Conservation (phyloP, 2,888 invertebrate species). For the Euspilapteryx auroguttella region DNA sequence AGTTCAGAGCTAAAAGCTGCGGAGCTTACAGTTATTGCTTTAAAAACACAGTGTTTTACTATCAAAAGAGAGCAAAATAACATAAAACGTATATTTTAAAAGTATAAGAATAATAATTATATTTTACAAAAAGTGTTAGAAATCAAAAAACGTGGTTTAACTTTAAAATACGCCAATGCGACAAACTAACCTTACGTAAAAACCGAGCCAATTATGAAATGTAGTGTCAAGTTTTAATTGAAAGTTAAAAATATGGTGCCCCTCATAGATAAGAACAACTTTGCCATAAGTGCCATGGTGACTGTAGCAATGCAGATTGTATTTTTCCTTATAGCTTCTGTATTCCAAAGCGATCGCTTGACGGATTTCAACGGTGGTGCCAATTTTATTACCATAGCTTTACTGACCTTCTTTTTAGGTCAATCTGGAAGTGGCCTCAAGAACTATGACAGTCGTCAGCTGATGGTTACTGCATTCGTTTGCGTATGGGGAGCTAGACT, state of each 20-base stretch:
- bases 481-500: slow-evolving; percentile 86
- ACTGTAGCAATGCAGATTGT: slow-evolving; percentile 83
- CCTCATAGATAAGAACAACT: slow-evolving; percentile 80
- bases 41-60: too few relatives aligned
- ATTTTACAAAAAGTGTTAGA: not conserved
- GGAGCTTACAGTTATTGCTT: too few relatives aligned
- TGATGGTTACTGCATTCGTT: slow-evolving; percentile 88
- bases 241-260: slow-evolving; percentile 63
- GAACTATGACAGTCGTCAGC: slow-evolving; percentile 84
- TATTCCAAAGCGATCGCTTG: slow-evolving; percentile 86
- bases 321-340: slow-evolving; percentile 85
- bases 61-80: too few relatives aligned
- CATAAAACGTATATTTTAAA: not conserved
- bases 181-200: slow-evolving; percentile 16
- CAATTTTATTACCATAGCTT: slow-evolving; percentile 87
- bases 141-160: slow-evolving; percentile 4
- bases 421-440: slow-evolving; percentile 71
- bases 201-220: too few relatives aligned
- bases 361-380: slow-evolving; percentile 93
- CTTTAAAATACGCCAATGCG: slow-evolving; percentile 39
- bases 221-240: slow-evolving; percentile 20
- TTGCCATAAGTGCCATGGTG: slow-evolving; percentile 84
- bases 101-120: not conserved
- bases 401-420: slow-evolving; percentile 84
- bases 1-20: too few relatives aligned